phyloP scores from a whole-genome alignment of 2,797 vertebrate species.

The Rhyacichthys aspro region DNA sequence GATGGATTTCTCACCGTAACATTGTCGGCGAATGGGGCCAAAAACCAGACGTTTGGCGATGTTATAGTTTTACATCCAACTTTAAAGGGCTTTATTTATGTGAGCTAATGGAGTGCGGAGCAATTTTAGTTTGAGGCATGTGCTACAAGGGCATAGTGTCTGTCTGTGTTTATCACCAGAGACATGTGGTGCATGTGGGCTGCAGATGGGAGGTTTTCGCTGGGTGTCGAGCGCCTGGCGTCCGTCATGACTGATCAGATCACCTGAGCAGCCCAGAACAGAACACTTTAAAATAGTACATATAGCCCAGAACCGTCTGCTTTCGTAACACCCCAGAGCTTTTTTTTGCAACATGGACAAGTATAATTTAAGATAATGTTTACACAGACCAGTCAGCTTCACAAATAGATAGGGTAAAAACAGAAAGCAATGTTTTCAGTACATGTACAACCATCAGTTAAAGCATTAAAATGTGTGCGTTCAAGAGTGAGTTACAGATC shows the following conservation, averaged over 20 bases:
- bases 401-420: too few species aligned
- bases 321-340: too few species aligned
- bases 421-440: too few species aligned
- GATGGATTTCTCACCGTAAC: constrained; percentile 9
- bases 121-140: constrained; percentile 17
- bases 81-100: constrained; percentile 26
- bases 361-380: too few species aligned
- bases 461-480: too few species aligned
- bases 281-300: too few species aligned
- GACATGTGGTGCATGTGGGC: constrained; percentile 16
- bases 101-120: constrained; percentile 20
- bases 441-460: too few species aligned
- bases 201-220: constrained; percentile 40
- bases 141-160: constrained; percentile 26
- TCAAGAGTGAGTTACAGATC: too few species aligned
- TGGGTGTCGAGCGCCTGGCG: constrained; percentile 7
- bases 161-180: constrained; percentile 23
- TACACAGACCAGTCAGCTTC: too few species aligned
- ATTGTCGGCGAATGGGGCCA: background rate
- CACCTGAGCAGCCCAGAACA: background rate
- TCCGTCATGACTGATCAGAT: constrained; percentile 29
- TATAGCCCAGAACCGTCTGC: too few species aligned
- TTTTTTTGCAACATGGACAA: too few species aligned
- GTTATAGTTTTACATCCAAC: constrained; percentile 7
- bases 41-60: background rate